Evolutionary conservation across 2,797 vertebrate species (phyloP).

Genomic region (Notamacropus eugenii): DNA sequence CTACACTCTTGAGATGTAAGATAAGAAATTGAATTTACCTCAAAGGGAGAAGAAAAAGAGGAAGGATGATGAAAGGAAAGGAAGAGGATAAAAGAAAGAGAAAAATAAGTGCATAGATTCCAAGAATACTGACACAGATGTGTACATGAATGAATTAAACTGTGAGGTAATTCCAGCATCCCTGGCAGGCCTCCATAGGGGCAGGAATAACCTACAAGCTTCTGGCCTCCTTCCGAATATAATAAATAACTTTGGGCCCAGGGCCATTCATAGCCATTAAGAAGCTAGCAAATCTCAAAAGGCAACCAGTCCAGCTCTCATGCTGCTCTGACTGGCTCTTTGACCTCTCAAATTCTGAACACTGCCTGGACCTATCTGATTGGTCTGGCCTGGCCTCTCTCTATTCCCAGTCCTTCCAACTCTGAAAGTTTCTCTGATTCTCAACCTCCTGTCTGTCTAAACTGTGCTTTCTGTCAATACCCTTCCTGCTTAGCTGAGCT

Average conservation of each 20-base stretch:
- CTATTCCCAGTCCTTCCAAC: background rate
- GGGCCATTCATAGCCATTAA: background rate
- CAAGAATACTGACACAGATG: background rate
- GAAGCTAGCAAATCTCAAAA: background rate
- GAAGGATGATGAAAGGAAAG: background rate
- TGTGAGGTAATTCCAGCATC: background rate
- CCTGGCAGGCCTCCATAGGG: background rate
- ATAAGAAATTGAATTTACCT: slow-evolving; percentile 18
- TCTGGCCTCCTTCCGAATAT: background rate
- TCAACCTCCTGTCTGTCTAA: background rate
- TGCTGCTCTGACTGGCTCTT: background rate
- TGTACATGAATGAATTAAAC: background rate
- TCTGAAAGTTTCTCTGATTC: background rate
- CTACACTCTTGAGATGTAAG: background rate
- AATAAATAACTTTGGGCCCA: background rate
- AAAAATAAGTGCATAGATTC: background rate
- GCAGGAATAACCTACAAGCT: background rate
- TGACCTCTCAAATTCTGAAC: background rate
- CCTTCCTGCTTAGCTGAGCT: background rate
- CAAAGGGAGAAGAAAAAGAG: background rate
- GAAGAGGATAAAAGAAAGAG: background rate
- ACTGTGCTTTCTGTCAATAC: background rate
- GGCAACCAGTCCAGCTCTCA: background rate
- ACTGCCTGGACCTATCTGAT: background rate
- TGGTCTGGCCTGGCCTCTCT: background rate